Base-by-base conservation (phyloP, 2,888 invertebrate genomes). In the Prosopocoilus inquinatus region DNA sequence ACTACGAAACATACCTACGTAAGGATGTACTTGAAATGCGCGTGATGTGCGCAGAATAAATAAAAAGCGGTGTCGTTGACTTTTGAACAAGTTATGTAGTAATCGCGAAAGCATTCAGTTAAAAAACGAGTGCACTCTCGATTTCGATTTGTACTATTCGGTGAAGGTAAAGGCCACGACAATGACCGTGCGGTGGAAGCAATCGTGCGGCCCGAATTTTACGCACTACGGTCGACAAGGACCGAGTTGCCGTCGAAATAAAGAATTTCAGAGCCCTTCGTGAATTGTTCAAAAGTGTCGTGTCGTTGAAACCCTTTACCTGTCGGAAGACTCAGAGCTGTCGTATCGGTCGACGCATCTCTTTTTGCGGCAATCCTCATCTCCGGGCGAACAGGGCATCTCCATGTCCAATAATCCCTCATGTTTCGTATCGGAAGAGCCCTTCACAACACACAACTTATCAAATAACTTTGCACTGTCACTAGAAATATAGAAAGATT, bases 321-420 rank as follows among this genome's bases (percentile, higher is more conserved):
- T 93, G 90, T 93, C 93, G 80, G 92, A 93, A 73, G 92, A 92
- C 81, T 93, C 93, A 72, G 92, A 92, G 79, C 92, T 93, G 84
- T 94, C 93, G 82, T 91, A 93, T 82, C 92, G 86, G 85, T 93
- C 91, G 78, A 90, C 84, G 80, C 92, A 91, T 80, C 93, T 84
- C 81, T 90, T 92, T 80, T 88, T 90, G 78, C 88, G 84, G 75
- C 84, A 87, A 69, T 84, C 85, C 57, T 80, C 78, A 67, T 78
- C 72, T 36, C 56, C 62, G 50, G 60, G 56, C 50, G 67, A 64
- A 47, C 64, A 63, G 50, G 67, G 64, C 64, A 67, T 65, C 64
- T 70, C 69, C 64, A 67, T 59, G 52, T 62, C 64, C 63, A 63
- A 63, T 67, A 74, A 70, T 67, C 71, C 73, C 69, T 73, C 74